Evolutionary conservation across 2,113 vertebrate species (phyloP), one percentile per base, ranked within the genome.

Genomic region (Taurulus bubalis): DNA sequence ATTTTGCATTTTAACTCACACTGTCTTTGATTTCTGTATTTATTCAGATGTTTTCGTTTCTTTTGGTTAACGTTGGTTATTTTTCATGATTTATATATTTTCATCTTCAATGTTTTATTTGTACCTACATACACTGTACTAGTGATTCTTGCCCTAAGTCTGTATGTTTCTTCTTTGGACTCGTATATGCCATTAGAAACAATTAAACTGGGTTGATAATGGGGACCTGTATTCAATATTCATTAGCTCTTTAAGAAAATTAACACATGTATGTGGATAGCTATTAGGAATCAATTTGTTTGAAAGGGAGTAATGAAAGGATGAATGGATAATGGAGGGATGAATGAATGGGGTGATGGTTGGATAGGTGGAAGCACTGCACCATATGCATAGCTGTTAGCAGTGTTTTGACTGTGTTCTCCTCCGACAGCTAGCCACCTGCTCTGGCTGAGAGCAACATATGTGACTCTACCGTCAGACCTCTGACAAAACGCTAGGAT

Each of bases 371-470:
- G 24, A 32, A 83, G 71, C 62, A 45, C 30, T 78, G 67, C 20
- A 82, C 28, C 70, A 79, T 81, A 73, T 86, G 83, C 26, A 80
- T 16, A 67, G 69, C 64, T 81, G 71, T 83, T 82, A 82, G 71
- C 60, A n/a, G 59, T 77, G 67, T 75, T 84, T 80, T 79, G 58
- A 72, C 70, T 28, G 80, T 75, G 71, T 87, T 89, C 80, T 86
- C 72, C 75, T 45, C 88, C 88, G 76, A 83, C 87, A 69, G 85
- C 75, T 85, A 51, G 55, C 90, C 93, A 93, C 89, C 92, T 94
- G 93, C 77, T 93, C 91, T 75, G 85, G 51, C 87, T 86, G 89
- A 84, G 89, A 83, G 85, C 82, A 76, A 79, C 93, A 94, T 93
- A 93, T 93, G 93, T 34, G 86, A 75, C 51, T 74, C 78, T n/a